Conservation (phyloP, 2,113 vertebrate species). For the Myotis davidii region DNA sequence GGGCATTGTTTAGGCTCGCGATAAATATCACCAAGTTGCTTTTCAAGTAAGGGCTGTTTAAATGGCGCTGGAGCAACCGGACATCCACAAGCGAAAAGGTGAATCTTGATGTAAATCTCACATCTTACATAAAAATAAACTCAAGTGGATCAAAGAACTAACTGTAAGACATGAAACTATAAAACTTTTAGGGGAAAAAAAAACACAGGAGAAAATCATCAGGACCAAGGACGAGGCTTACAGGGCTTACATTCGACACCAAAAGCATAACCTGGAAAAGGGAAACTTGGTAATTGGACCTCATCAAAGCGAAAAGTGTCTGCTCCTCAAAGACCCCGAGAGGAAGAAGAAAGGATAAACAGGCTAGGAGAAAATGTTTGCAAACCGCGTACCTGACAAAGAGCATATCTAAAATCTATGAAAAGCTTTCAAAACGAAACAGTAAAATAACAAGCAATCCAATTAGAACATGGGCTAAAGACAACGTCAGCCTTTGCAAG, state of each 20-base stretch:
- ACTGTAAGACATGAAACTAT: not conserved
- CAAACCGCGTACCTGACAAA: not conserved
- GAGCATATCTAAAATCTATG: not conserved
- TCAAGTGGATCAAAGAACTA: not conserved
- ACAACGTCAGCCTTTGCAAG: not conserved
- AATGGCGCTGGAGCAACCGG: not conserved
- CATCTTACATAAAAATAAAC: not conserved
- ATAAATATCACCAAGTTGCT: not conserved
- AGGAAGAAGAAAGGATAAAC: slow-evolving; percentile 26
- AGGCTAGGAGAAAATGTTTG: not conserved
- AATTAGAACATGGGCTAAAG: slow-evolving; percentile 49
- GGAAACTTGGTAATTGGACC: not conserved
- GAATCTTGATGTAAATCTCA: not conserved
- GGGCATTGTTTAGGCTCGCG: not conserved
- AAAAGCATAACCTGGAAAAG: not conserved
- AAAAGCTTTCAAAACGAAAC: slow-evolving; percentile 28
- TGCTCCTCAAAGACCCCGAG: not conserved
- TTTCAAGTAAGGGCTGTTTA: not conserved
- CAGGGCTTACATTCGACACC: not conserved
- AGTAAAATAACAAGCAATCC: slow-evolving; percentile 37
- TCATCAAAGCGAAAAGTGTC: slow-evolving; percentile 21
- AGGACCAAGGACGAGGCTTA: not conserved
- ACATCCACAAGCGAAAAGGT: not conserved
- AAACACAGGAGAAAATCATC: not conserved
- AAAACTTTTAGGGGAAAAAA: not conserved